Percentiles rank a stretch among this genome's conserved stretches.
Conservation (phyloP, 2,113 vertebrate genomes). For the Numida meleagris region DNA sequence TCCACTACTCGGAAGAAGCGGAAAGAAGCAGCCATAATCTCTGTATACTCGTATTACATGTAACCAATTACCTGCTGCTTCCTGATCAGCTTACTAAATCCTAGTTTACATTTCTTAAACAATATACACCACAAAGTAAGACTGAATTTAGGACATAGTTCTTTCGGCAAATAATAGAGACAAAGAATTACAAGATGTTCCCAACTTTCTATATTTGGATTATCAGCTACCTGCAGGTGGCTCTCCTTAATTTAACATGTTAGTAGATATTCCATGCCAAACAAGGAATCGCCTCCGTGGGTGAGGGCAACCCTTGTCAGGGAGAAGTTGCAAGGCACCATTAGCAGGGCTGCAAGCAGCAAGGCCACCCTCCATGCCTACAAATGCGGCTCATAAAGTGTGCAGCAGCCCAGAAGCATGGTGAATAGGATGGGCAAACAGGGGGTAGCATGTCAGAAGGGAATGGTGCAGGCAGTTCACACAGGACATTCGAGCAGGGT, state of each 20-base stretch:
- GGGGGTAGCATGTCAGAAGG: too few relatives aligned
- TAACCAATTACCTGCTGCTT: background rate
- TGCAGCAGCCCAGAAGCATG: too few relatives aligned
- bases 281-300: too few relatives aligned
- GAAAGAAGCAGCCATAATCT: background rate
- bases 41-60: fast-evolving
- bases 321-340: too few relatives aligned
- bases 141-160: background rate
- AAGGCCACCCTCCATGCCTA: too few relatives aligned
- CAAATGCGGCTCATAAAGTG: too few relatives aligned
- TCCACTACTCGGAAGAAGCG: background rate
- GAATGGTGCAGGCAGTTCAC: too few relatives aligned
- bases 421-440: too few relatives aligned
- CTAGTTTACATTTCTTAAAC: background rate
- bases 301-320: too few relatives aligned
- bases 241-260: constrained; percentile 31
- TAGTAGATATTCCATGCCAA: background rate
- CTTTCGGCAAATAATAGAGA: background rate
- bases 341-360: too few relatives aligned
- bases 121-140: background rate
- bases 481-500: too few relatives aligned
- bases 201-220: constrained; percentile 38
- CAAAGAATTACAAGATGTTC: constrained; percentile 25
- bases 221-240: constrained; percentile 23
- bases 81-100: background rate